Base-by-base conservation (phyloP, 2,113 vertebrate species). In the Poicephalus meyeri region DNA sequence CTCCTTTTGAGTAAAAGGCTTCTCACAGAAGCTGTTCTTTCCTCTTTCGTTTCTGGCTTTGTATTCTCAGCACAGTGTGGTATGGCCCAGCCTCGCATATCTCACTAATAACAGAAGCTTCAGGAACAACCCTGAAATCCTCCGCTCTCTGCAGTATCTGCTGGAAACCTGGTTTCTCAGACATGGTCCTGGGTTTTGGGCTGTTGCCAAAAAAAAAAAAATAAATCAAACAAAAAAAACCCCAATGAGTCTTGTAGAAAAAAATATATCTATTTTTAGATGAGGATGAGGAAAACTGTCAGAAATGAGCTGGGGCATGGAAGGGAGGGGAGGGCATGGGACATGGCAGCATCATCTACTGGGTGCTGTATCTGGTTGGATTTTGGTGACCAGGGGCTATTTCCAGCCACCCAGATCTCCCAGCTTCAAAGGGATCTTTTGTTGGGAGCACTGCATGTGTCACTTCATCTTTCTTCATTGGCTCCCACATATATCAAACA, bases 1-100 rank as follows among this genome's bases (percentile, higher is more conserved):
- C 80, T 76, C 50, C n/a, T 89, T 73, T 13, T 64, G 76, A 83
- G 94, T 94, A 84, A 93, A 91, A 90, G 85, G 58, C 42, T 16
- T 95, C 74, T 73, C 13, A 31, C 33, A 33, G 39, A 78, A 88
- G 16, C 64, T 83, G 79, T 64, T 93, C 49, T 65, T 92, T 88
- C 60, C 86, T 80, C 88, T 96, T 94, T 92, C 49, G 66, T 94
- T 95, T 95, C 77, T 84, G n/a, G 6, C 44, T 86, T 81, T 96
- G 44, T 79, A 20, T 94, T 91, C 65, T 81, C 39, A 56, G 49
- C 18, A 46, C 58, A 44, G 23, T 13, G 31, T 44, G 47, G 44
- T 73, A 56, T 3, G 3, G 70, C 46, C 47, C 87, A 86, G 41
- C 66, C 91, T 89, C 24, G 25, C 64, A 86, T 20, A 76, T 87